Base-by-base conservation (phyloP, 2,888 invertebrate species). In the Scelioninae gen. 2 region DNA sequence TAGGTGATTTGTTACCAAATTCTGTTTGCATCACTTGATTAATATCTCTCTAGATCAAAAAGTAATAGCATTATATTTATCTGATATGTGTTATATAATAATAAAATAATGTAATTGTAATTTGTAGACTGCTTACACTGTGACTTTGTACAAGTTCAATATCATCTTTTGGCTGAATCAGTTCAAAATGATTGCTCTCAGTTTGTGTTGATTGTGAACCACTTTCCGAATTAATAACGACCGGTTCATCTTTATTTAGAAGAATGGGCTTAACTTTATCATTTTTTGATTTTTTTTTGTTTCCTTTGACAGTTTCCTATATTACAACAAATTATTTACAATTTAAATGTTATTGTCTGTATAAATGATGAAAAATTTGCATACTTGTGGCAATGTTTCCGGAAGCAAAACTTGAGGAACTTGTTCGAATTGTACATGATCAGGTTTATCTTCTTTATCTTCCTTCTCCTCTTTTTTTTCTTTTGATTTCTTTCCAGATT, bases 151-250 rank as follows among this genome's bases (percentile, higher is more conserved):
- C 86, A 74, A 91, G 85, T 83, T 90, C 90, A 74, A 90, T 85
- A 75, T 94, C 94, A 88, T 95, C 95, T 88, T 94, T 95, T 55
- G 95, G 95, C 78, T 91, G 92, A 85, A 90, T 91, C 82, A 91
- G 88, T 83, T 93, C 93, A 87, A 94, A 94, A 87, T 92, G 91
- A 89, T 94, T 95, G 74, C 78, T 79, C 65, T 85, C 84, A 65
- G 77, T 64, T 50, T 87, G 83, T 52, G 88, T 78, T 69, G 89
- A 86, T 75, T 88, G 87, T 43, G 84, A 82, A 50, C 81, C 83
- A 68, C 78, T 68, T 75, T 84, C 84, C 43, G 82, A 76, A 71
- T 82, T 79, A 74, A 87, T 82, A 79, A 86, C 87, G 73, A 88
- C 86, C 67, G 90, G 89, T 86, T 91, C 91, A 85, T 91, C 91